phyloP scores from a whole-genome alignment of 2,888 invertebrate genomes.

The Venusia cambrica region DNA sequence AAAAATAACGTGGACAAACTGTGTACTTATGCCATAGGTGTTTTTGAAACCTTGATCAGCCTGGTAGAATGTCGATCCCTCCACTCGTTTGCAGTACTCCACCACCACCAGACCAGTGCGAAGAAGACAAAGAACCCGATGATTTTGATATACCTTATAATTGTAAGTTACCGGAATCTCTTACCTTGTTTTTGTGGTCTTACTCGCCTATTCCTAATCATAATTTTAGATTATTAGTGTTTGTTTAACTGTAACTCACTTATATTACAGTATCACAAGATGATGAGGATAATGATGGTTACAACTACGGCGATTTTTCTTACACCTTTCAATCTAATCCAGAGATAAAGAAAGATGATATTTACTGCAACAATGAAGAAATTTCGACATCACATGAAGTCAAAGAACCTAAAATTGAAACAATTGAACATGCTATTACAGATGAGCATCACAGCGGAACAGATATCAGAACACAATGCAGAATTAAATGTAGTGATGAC shows the following conservation, averaged over 20 bases:
- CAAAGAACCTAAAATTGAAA: constrained; percentile 29
- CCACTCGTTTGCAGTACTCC: constrained; percentile 85
- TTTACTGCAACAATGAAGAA: constrained; percentile 23
- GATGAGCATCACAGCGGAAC: constrained; percentile 17
- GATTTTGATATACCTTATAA: constrained; percentile 70
- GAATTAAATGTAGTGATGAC: constrained; percentile 45
- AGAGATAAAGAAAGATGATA: constrained; percentile 27
- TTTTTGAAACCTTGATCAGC: constrained; percentile 34
- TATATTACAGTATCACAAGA: constrained; percentile 65
- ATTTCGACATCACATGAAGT: constrained; percentile 20
- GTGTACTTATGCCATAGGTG: constrained; percentile 31
- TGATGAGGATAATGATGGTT: constrained; percentile 60
- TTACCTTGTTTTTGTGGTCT: not conserved
- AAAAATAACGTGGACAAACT: constrained; percentile 14
- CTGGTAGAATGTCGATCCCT: constrained; percentile 81
- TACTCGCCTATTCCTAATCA: too few relatives aligned
- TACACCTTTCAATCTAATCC: constrained; percentile 43
- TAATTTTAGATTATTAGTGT: too few relatives aligned
- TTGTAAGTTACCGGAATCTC: too few relatives aligned
- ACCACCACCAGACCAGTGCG: constrained; percentile 84
- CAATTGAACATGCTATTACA: constrained; percentile 18
- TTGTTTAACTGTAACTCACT: too few relatives aligned
- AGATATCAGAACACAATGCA: constrained; percentile 34
- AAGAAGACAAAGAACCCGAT: constrained; percentile 81
- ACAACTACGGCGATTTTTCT: constrained; percentile 58